These are phyloP conservation scores for Ormia ochracea DNA, from an alignment of 2,888 invertebrate species.

Conservation along the genomic window DNA sequence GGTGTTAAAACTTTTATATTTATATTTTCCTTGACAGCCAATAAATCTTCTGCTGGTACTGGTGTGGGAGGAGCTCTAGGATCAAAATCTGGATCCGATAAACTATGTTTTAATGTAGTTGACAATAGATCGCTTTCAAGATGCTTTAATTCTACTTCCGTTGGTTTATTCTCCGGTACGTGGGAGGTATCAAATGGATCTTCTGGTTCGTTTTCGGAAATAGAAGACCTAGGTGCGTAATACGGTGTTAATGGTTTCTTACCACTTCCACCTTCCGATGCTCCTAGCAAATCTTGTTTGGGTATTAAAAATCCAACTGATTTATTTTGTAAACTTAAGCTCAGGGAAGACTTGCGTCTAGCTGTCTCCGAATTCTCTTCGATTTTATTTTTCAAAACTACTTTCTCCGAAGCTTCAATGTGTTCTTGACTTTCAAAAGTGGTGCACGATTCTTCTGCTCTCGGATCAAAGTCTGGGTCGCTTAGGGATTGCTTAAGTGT, in stretches of 20 bases:
- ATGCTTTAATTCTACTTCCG: constrained; percentile 86
- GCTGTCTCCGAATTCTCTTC: constrained; percentile 74
- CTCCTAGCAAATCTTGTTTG: constrained; percentile 80
- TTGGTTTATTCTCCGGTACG: constrained; percentile 85
- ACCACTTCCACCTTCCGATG: constrained; percentile 80
- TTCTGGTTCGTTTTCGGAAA: constrained; percentile 78
- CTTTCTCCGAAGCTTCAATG: constrained; percentile 18
- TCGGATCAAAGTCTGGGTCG: constrained; percentile 90
- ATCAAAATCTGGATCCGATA: constrained; percentile 82
- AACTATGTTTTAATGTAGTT: constrained; percentile 79
- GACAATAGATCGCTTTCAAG: constrained; percentile 84
- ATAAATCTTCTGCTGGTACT: constrained; percentile 73
- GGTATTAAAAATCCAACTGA: constrained; percentile 81
- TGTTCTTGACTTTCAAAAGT: constrained; percentile 39
- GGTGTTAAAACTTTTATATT: constrained; percentile 85
- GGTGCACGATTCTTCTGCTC: constrained; percentile 79
- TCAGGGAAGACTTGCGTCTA: constrained; percentile 80
- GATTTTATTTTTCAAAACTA: constrained; percentile 63
- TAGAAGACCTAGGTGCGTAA: constrained; percentile 79
- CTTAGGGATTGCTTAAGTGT: constrained; percentile 79
- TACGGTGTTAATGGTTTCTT: constrained; percentile 89
- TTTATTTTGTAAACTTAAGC: constrained; percentile 79
- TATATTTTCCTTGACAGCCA: constrained; percentile 80
- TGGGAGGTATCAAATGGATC: constrained; percentile 95
- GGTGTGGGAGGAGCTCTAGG: constrained; percentile 77